Percentiles rank a stretch among this genome's conserved stretches.
These are phyloP conservation scores for Orchesella cincta DNA, from an alignment of 1,140 invertebrate genomes.

Conservation along the genomic window DNA sequence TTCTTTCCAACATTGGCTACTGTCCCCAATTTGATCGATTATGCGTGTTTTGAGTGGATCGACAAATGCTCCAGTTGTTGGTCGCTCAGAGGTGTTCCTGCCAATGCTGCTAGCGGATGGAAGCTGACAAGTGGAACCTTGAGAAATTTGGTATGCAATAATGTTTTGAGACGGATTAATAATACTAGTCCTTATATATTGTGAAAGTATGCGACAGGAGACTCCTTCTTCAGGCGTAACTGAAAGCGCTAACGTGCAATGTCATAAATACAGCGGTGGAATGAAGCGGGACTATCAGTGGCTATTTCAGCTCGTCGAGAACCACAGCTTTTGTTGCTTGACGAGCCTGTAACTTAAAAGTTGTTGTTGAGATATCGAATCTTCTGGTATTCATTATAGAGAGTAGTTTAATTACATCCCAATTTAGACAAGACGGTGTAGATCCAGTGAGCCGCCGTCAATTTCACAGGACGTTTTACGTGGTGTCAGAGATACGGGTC, in stretches of 20 bases:
- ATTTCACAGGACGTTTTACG: slow-evolving; percentile 57
- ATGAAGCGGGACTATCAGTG: slow-evolving; percentile 81
- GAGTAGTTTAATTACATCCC: no score
- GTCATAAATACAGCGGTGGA: slow-evolving; percentile 65
- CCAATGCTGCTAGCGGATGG: slow-evolving; percentile 50
- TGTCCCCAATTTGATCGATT: slow-evolving; percentile 61
- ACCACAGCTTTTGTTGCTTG: slow-evolving; percentile 74
- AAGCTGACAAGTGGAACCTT: slow-evolving; percentile 49
- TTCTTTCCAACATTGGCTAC: slow-evolving; percentile 56
- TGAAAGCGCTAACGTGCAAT: slow-evolving; percentile 42
- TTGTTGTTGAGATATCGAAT: slow-evolving; percentile 28
- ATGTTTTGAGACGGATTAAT: no score
- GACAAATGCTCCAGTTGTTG: slow-evolving; percentile 58
- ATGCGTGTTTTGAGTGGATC: slow-evolving; percentile 58
- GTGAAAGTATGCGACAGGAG: no score
- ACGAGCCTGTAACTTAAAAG: slow-evolving; percentile 39
- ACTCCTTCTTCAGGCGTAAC: no score
- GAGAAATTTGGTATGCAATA: slow-evolving; percentile 50
- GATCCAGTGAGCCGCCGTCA: slow-evolving; percentile 59
- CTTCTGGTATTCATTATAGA: no score
- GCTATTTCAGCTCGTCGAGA: slow-evolving; percentile 73
- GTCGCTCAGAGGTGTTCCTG: slow-evolving; percentile 58
- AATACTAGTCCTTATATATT: no score
- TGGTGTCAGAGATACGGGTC: slow-evolving; percentile 40
- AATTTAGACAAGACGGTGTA: slow-evolving; percentile 53